Conservation (phyloP, 2,888 invertebrate genomes). For the Cacoxenus indagator region DNA sequence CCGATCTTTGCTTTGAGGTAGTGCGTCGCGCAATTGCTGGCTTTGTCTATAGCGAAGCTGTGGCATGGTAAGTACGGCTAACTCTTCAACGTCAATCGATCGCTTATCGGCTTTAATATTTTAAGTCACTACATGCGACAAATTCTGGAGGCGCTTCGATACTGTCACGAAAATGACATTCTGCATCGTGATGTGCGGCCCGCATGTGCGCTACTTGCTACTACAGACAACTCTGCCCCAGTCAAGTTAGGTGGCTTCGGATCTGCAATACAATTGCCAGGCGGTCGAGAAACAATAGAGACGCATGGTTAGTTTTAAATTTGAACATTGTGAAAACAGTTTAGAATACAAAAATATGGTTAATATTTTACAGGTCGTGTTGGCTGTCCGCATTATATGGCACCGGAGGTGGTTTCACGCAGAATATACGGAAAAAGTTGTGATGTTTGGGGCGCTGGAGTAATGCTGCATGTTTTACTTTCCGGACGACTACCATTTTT, state of each 20-base stretch:
- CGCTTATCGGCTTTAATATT: conserved; percentile 43
- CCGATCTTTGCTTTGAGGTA: conserved; percentile 98
- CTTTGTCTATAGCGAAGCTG: conserved; percentile 99
- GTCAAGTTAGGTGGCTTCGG: conserved; percentile 98
- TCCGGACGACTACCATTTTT: conserved; percentile 96
- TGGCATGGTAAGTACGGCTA: conserved; percentile 85
- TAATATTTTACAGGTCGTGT: conserved; percentile 87
- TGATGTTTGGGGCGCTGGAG: conserved; percentile 98
- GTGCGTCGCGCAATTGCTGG: conserved; percentile 95
- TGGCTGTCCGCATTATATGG: conserved; percentile 98
- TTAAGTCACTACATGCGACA: conserved; percentile 99
- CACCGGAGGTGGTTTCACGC: conserved; percentile 95
- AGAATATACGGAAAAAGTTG: conserved; percentile 94
- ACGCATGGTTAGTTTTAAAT: conserved; percentile 71
- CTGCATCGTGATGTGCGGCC: conserved; percentile 98
- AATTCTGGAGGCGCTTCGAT: conserved; percentile 95
- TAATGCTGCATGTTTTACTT: conserved; percentile 91
- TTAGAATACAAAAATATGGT: neutral
- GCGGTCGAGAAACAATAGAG: conserved; percentile 78
- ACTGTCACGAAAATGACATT: conserved; percentile 98
- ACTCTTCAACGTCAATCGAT: too few species aligned
- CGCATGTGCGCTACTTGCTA: conserved; percentile 95
- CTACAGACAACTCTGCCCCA: conserved; percentile 97
- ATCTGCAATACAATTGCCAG: conserved; percentile 93
- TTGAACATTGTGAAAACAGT: neutral